Percentiles rank a stretch among this genome's conserved stretches.
phyloP scores from a whole-genome alignment of 2,888 invertebrate species.

The Thymelicus acteon region DNA sequence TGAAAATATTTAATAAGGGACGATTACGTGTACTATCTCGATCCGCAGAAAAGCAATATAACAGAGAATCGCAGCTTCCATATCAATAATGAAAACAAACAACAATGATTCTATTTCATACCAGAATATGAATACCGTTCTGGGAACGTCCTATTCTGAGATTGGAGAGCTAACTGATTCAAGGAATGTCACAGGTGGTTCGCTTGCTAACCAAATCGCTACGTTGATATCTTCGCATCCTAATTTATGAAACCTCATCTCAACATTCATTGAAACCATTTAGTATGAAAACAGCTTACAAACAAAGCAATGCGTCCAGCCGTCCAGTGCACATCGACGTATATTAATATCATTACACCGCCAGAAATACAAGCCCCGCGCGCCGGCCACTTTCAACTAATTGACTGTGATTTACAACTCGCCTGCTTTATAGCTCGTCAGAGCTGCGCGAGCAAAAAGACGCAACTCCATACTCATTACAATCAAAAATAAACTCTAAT shows the following conservation, averaged over 20 bases:
- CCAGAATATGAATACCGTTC: background rate
- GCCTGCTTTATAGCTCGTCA: conserved; percentile 60
- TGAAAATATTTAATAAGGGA: no score
- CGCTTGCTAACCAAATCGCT: conserved; percentile 14
- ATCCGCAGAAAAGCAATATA: no score
- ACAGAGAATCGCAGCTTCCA: background rate
- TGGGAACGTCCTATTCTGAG: conserved; percentile 1
- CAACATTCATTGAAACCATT: conserved; percentile 32
- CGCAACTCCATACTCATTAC: conserved; percentile 36
- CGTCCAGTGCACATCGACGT: conserved; percentile 42
- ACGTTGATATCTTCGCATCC: conserved; percentile 17
- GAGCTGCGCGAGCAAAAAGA: conserved; percentile 38
- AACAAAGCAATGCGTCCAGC: conserved; percentile 40
- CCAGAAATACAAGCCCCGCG: conserved; percentile 55
- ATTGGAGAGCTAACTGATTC: background rate
- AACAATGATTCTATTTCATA: background rate
- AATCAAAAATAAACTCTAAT: conserved; percentile 46
- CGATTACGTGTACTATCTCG: no score
- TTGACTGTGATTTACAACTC: conserved; percentile 75
- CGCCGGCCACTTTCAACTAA: conserved; percentile 58
- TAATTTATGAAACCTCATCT: conserved; percentile 32
- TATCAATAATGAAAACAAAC: background rate
- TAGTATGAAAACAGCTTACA: conserved; percentile 36
- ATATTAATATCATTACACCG: conserved; percentile 54
- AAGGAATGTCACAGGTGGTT: conserved; percentile 25